These are phyloP conservation scores for Drosophila mojavensis DNA, from an alignment of 1,140 invertebrate species.

Conservation along the genomic window DNA sequence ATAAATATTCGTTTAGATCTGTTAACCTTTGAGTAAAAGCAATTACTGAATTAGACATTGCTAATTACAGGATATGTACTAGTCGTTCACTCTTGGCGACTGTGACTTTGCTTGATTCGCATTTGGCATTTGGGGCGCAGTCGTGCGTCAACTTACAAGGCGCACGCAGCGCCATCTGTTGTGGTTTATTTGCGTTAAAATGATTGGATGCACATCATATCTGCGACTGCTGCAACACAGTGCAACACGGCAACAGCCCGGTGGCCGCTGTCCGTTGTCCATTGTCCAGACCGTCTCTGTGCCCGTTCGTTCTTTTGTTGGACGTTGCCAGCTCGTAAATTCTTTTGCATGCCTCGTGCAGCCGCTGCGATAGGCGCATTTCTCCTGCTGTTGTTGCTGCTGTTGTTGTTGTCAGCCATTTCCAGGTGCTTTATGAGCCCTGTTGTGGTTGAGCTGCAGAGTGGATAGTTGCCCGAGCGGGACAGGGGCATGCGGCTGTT, in stretches of 20 bases:
- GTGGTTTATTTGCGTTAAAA: conserved; percentile 83
- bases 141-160: conserved; percentile 77
- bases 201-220: conserved; percentile 81
- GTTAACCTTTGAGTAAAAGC: too few species aligned
- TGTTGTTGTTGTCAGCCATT: conserved; percentile 48
- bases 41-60: background rate
- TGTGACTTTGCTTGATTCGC: background rate
- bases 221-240: conserved; percentile 45
- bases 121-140: conserved; percentile 35
- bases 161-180: conserved; percentile 75
- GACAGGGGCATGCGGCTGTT: conserved; percentile 65
- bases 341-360: conserved; percentile 63
- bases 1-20: too few species aligned
- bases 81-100: background rate
- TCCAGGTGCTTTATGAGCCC: conserved; percentile 78
- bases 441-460: conserved; percentile 60
- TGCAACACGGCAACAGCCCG: conserved; percentile 1
- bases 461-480: background rate
- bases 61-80: background rate
- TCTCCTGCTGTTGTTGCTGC: conserved; percentile 15
- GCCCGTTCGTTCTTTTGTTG: background rate
- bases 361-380: conserved; percentile 33
- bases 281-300: background rate
- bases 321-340: conserved; percentile 74
- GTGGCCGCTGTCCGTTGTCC: conserved; percentile 7